Evolutionary conservation across 2,113 vertebrate genomes (phyloP).

Genomic region (Cochlearius cochlearius): DNA sequence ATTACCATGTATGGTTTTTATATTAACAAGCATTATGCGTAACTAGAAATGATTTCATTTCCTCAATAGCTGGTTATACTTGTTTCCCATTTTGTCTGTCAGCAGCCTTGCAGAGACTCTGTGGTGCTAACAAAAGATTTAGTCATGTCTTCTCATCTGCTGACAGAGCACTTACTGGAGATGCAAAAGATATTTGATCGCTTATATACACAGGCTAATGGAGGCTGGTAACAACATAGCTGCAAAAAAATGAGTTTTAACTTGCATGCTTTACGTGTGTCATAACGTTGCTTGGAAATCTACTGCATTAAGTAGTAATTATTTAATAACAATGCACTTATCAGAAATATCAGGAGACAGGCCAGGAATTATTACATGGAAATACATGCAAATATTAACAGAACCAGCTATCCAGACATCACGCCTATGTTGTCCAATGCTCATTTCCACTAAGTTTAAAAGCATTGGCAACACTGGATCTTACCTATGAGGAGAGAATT

Average conservation of each 20-base stretch:
- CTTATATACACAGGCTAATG: constrained; percentile 44
- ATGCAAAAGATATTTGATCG: constrained; percentile 44
- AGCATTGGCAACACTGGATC: neutral
- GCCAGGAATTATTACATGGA: constrained; percentile 18
- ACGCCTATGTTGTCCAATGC: neutral
- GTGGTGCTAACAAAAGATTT: constrained; percentile 46
- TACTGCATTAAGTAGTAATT: constrained; percentile 38
- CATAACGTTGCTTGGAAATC: constrained; percentile 41
- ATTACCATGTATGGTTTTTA: constrained; percentile 2
- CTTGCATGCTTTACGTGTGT: constrained; percentile 48
- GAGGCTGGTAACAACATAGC: neutral
- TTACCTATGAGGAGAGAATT: neutral
- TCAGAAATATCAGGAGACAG: neutral
- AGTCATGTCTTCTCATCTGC: constrained; percentile 50
- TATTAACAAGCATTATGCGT: neutral
- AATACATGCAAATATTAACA: constrained; percentile 20
- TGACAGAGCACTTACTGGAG: constrained; percentile 61
- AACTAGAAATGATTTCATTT: constrained; percentile 55
- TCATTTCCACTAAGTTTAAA: neutral
- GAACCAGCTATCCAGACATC: constrained; percentile 10
- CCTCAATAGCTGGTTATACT: constrained; percentile 53
- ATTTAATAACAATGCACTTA: constrained; percentile 45
- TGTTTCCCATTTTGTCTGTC: constrained; percentile 49
- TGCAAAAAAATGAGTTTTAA: constrained; percentile 57
- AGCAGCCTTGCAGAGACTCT: constrained; percentile 42